Evolutionary conservation across 2,113 vertebrate species (phyloP).

Genomic region (Gorsachius goisagi): DNA sequence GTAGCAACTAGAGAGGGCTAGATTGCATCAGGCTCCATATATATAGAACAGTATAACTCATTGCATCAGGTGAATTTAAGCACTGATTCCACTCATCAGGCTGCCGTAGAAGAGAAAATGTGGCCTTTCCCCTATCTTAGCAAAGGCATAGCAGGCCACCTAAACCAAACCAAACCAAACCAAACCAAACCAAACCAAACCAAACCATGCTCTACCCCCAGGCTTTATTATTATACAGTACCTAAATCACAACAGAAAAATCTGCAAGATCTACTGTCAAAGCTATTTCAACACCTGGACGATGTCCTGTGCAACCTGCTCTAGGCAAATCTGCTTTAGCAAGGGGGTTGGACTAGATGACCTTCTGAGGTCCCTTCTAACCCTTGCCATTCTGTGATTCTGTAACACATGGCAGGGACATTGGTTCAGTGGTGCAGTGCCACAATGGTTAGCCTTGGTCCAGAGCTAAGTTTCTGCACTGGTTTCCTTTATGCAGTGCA

Average conservation of each 20-base stretch:
- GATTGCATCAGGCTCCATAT: neutral
- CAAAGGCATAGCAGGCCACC: neutral
- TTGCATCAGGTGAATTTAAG: neutral
- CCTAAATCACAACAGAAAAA: neutral
- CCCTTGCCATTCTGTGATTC: too few species aligned
- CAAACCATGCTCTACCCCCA: fast-evolving
- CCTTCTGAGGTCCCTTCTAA: too few species aligned
- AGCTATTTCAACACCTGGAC: neutral
- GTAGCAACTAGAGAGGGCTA: neutral
- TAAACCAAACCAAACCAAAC: neutral
- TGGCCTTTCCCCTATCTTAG: neutral
- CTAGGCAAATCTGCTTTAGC: too few species aligned
- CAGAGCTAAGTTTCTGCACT: neutral
- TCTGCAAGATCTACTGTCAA: neutral
- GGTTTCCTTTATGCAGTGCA: neutral
- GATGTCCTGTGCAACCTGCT: too few species aligned
- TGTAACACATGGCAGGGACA: neutral
- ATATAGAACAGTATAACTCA: neutral
- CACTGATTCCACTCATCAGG: neutral
- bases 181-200: neutral
- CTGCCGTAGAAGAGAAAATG: neutral
- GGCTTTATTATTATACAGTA: neutral
- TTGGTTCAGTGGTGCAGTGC: neutral
- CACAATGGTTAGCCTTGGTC: neutral
- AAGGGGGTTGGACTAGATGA: too few species aligned